Base-by-base conservation (phyloP, 2,888 invertebrate genomes). In the Alsophila aescularia region DNA sequence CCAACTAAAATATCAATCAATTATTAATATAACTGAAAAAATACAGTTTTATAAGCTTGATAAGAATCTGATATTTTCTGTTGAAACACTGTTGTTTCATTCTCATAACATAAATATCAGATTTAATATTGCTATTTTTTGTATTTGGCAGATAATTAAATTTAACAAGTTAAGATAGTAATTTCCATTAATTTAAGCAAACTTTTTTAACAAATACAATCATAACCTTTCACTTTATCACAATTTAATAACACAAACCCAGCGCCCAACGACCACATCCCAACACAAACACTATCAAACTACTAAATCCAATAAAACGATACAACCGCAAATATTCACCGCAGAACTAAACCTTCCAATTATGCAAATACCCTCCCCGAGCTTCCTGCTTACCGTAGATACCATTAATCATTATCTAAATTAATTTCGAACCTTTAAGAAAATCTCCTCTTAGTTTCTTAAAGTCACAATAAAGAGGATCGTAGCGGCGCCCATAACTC, bases 401-500 rank as follows among this genome's bases (percentile, higher is more conserved):
- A 81, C 87, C 87, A 91, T 91, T 85, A 87, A 91, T 91, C 91
- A 91, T 89, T 91, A 90, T 91, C 88, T 91, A 90, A 91, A 91
- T 91, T 91, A 91, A 91, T 91, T 91, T 90, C 84, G 80, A 83
- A 87, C 87, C 86, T 85, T 86, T 90, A 84, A 90, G 83, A 88
- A 90, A 90, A 91, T 90, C 90, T 86, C 82, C 85, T 84, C 88
- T 86, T 85, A 88, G 91, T 91, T 91, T 90, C 91, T 91, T 90
- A 90, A 89, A 90, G 90, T 90, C 90, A 90, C 90, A 90, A 90
- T 90, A 90, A 90, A 89, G 90, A 85, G 90, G 89, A 85, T 85
- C 83, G 82, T 76, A 79, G 80, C 72, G 75, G 73, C 75, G 92
- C 90, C 93, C 93, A 94, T 94, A 94, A 94, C 92, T 94, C 94